Evolutionary conservation across 2,797 vertebrate species (phyloP).

Genomic region (Nannoperca obscura): DNA sequence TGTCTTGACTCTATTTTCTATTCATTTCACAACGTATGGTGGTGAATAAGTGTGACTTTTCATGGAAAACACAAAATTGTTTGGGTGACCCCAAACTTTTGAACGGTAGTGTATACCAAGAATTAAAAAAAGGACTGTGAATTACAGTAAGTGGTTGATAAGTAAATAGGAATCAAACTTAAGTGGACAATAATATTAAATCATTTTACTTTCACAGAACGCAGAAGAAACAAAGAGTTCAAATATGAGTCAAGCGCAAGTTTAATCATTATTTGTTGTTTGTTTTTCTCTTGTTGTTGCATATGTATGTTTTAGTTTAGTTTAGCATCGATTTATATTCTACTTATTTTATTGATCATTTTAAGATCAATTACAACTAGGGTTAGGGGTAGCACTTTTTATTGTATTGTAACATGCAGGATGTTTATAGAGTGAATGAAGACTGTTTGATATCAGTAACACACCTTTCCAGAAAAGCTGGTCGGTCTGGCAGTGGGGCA

Average conservation of each 20-base stretch:
- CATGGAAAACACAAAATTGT: too few relatives aligned
- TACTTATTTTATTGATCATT: background rate
- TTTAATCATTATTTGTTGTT: background rate
- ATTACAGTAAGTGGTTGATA: background rate
- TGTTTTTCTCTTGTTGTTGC: background rate
- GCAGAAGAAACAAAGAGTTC: background rate
- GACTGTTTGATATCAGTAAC: slow-evolving; percentile 3
- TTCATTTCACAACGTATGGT: too few relatives aligned
- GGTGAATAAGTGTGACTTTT: too few relatives aligned
- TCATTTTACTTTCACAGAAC: background rate
- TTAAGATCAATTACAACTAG: background rate
- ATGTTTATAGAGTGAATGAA: background rate
- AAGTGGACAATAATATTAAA: background rate
- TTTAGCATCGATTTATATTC: background rate
- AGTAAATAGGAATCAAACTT: background rate
- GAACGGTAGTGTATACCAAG: too few relatives aligned
- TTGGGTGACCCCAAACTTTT: too few relatives aligned
- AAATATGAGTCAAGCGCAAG: background rate
- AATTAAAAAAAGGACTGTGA: background rate
- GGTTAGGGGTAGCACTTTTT: background rate
- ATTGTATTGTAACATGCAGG: background rate
- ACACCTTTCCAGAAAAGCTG: slow-evolving; percentile 91
- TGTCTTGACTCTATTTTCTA: too few relatives aligned
- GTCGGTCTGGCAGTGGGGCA: slow-evolving; percentile 91
- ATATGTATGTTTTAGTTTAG: background rate